Conservation (phyloP, 2,797 vertebrate genomes). For the Takifugu ocellatus region DNA sequence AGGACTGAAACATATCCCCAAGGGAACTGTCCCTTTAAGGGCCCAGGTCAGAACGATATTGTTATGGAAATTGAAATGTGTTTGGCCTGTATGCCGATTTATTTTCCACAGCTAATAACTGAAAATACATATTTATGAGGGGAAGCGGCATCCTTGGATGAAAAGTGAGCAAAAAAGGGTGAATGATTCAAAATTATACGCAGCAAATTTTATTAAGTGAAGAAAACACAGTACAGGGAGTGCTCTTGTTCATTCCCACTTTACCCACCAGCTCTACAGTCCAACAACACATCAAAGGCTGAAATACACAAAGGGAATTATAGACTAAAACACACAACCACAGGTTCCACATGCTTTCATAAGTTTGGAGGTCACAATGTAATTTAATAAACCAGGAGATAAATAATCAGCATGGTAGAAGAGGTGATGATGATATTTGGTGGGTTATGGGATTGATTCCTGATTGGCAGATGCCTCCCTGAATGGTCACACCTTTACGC, state of each 20-base stretch:
- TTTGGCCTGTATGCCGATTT: too few relatives aligned
- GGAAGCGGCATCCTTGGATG: neutral
- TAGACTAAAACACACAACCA: constrained; percentile 55
- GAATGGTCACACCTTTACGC: constrained; percentile 53
- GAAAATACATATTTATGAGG: too few relatives aligned
- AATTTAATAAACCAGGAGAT: constrained; percentile 36
- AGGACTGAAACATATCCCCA: constrained; percentile 50
- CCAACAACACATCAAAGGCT: constrained; percentile 57
- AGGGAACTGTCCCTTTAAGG: constrained; percentile 27
- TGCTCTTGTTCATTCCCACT: constrained; percentile 63
- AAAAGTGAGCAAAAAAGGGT: neutral
- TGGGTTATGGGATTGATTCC: constrained; percentile 57
- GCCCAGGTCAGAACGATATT: constrained; percentile 9
- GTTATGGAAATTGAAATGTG: too few relatives aligned
- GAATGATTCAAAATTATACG: constrained; percentile 60
- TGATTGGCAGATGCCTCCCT: constrained; percentile 75
- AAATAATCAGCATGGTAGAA: constrained; percentile 40
- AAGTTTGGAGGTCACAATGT: constrained; percentile 38
- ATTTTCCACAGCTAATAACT: too few relatives aligned
- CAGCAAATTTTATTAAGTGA: constrained; percentile 77
- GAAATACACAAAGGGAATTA: constrained; percentile 54
- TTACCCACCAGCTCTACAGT: constrained; percentile 46
- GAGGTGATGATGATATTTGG: constrained; percentile 37
- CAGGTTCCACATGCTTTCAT: constrained; percentile 61
- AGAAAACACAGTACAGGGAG: constrained; percentile 72